phyloP scores from a whole-genome alignment of 2,888 invertebrate species.

The Polyploca ridens region DNA sequence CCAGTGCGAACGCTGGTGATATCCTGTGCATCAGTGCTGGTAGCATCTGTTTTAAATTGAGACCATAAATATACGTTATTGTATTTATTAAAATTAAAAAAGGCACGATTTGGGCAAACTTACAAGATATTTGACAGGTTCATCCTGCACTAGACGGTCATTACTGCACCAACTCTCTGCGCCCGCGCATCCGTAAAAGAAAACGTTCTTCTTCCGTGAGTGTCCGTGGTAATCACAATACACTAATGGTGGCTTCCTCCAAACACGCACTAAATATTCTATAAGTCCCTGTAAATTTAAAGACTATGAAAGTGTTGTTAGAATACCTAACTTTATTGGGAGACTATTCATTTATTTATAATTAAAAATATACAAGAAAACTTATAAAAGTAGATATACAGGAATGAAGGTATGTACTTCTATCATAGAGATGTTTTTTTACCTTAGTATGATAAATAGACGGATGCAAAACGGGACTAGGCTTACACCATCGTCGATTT shows the following conservation, averaged over 20 bases:
- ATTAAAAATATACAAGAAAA: no score
- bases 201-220: constrained; percentile 93
- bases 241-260: constrained; percentile 85
- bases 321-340: no score
- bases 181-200: constrained; percentile 92
- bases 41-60: constrained; percentile 78
- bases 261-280: constrained; percentile 85
- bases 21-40: constrained; percentile 89
- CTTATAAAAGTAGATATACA: no score
- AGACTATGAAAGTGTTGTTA: not conserved
- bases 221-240: constrained; percentile 93
- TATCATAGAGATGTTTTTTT: constrained; percentile 34
- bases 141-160: constrained; percentile 83
- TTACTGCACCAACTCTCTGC: constrained; percentile 88
- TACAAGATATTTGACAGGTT: constrained; percentile 86
- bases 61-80: not conserved
- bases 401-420: not conserved
- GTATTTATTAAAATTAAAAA: constrained; percentile 16
- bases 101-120: constrained; percentile 34
- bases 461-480: constrained; percentile 90
- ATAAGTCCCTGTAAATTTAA: constrained; percentile 79
- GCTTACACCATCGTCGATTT: constrained; percentile 93
- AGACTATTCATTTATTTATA: no score
- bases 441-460: constrained; percentile 93
- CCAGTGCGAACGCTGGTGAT: constrained; percentile 88